These are phyloP conservation scores for Temnothorax ravouxi DNA, from an alignment of 2,888 invertebrate species.

Conservation along the genomic window DNA sequence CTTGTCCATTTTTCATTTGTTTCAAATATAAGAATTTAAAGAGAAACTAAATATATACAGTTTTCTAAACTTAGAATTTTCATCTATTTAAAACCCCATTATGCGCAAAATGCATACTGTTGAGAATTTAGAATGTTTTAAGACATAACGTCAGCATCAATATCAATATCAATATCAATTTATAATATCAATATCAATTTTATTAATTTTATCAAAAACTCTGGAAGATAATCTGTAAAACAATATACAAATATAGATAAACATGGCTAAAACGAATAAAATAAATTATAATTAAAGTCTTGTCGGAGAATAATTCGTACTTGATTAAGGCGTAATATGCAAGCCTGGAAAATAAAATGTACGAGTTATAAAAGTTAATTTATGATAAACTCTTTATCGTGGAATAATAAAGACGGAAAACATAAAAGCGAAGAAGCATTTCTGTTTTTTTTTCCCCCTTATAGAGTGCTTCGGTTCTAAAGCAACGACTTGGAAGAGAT, in stretches of 20 bases:
- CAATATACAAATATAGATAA: neutral
- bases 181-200: too few species aligned
- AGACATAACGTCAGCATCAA: too few species aligned
- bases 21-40: neutral
- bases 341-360: neutral
- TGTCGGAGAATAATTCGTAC: neutral
- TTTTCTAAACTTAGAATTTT: neutral
- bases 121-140: too few species aligned
- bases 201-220: neutral
- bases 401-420: neutral
- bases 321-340: neutral
- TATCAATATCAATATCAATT: too few species aligned
- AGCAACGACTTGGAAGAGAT: constrained; percentile 39
- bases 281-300: neutral
- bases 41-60: neutral
- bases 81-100: neutral
- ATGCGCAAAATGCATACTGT: neutral
- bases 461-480: neutral
- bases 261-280: neutral
- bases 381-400: neutral
- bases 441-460: constrained; percentile 23
- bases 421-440: constrained; percentile 6
- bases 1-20: neutral
- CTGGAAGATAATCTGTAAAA: neutral
- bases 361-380: neutral